These are phyloP conservation scores for Macquaria ambigua DNA, from an alignment of 2,113 vertebrate species.

Conservation along the genomic window DNA sequence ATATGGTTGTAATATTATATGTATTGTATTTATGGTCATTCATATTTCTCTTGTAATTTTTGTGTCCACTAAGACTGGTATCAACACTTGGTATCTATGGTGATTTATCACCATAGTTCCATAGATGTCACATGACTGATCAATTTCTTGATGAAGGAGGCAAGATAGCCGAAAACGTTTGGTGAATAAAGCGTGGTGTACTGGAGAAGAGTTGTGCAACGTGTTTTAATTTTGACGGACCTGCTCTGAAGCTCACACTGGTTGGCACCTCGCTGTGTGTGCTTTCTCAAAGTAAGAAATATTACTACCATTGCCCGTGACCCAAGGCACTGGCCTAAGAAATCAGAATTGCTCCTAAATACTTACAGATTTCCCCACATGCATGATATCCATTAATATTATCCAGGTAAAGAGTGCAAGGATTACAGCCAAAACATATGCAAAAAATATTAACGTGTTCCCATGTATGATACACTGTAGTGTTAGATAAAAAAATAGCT, in stretches of 20 bases:
- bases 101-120: too few species aligned
- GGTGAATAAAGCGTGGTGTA: not conserved
- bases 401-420: not conserved
- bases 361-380: not conserved
- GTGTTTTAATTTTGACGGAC: conserved; percentile 4
- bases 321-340: not conserved
- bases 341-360: not conserved
- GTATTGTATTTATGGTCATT: too few species aligned
- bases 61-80: too few species aligned
- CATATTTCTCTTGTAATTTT: too few species aligned
- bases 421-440: too few species aligned
- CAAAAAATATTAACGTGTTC: too few species aligned
- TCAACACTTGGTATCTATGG: too few species aligned
- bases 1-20: too few species aligned
- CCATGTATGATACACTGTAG: too few species aligned
- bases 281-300: conserved; percentile 18
- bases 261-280: not conserved
- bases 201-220: conserved; percentile 5
- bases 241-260: not conserved
- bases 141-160: not conserved
- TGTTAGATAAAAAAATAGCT: too few species aligned
- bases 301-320: not conserved
- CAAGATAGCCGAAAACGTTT: not conserved
- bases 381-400: not conserved
- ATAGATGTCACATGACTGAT: too few species aligned